Evolutionary conservation across 2,888 invertebrate genomes (phyloP).

Genomic region (Pherbina coryleti): DNA sequence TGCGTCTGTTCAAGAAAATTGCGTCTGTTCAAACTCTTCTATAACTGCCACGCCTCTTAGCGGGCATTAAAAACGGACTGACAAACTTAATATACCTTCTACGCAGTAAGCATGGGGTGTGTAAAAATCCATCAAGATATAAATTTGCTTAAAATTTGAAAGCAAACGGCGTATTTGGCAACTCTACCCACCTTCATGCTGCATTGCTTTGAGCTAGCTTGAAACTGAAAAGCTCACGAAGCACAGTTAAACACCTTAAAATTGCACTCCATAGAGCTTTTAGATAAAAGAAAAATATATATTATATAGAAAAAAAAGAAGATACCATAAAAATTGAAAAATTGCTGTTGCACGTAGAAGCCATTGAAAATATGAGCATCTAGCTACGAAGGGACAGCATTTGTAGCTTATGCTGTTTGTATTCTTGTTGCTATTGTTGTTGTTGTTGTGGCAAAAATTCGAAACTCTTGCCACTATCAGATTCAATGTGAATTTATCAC

Average conservation of each 20-base stretch:
- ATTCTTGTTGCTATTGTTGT: no score
- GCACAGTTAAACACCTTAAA: slow-evolving; percentile 17
- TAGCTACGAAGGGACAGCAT: not conserved
- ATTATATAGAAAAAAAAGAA: no score
- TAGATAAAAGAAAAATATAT: not conserved
- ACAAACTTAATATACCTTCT: no score
- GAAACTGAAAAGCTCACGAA: not conserved
- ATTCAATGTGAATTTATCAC: slow-evolving; percentile 15
- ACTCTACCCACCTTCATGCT: not conserved
- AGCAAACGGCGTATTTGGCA: no score
- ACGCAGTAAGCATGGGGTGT: no score
- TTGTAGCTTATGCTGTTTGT: no score
- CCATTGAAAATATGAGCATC: not conserved
- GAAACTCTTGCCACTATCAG: not conserved
- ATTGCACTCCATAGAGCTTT: not conserved
- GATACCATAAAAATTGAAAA: not conserved
- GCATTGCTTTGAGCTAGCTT: not conserved
- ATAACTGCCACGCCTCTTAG: no score
- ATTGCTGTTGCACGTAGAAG: slow-evolving; percentile 2
- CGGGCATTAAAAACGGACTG: no score
- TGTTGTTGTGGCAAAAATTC: not conserved
- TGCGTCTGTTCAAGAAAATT: no score
- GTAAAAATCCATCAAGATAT: no score
- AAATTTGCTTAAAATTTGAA: no score
- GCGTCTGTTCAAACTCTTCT: no score